phyloP scores from a whole-genome alignment of 2,888 invertebrate species.

The Andrena fulva region DNA sequence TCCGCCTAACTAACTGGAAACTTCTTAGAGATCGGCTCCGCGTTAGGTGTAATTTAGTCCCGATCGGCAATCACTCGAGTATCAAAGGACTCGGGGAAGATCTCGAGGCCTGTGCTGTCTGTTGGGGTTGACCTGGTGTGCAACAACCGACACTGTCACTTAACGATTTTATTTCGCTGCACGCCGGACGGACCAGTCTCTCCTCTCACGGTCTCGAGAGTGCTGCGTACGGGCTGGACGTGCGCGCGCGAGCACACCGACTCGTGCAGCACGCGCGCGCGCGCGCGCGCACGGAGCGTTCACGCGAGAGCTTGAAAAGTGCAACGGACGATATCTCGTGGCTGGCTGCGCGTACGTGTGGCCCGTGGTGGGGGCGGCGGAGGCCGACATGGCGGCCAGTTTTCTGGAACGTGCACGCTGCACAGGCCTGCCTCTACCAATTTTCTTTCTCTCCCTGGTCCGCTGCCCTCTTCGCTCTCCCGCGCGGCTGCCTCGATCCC shows the following conservation, averaged over 20 bases:
- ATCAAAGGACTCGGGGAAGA: background rate
- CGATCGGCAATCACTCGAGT: background rate
- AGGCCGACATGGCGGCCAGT: conserved; percentile 71
- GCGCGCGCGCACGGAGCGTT: conserved; percentile 36
- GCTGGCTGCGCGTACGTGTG: conserved; percentile 47
- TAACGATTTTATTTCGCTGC: conserved; percentile 59
- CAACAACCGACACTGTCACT: conserved; percentile 47
- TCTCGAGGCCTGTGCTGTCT: background rate
- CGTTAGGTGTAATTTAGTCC: too few relatives aligned
- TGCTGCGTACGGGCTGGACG: conserved; percentile 8
- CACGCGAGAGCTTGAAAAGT: conserved; percentile 69
- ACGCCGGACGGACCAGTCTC: conserved; percentile 44
- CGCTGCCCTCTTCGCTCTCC: background rate
- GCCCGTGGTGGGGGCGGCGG: conserved; percentile 47
- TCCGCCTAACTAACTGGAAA: too few relatives aligned
- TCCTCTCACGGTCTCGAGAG: conserved; percentile 50
- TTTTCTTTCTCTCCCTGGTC: conserved; percentile 57
- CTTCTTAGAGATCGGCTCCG: too few relatives aligned
- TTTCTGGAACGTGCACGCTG: conserved; percentile 71
- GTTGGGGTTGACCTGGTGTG: conserved; percentile 23
- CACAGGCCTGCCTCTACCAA: conserved; percentile 49
- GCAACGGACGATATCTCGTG: conserved; percentile 75
- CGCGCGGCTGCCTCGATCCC: conserved; percentile 17
- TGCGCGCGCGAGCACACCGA: conserved; percentile 27
- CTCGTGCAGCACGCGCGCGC: background rate